Percentiles rank a stretch among this genome's conserved stretches.
Conservation (phyloP, 2,113 vertebrate genomes). For the Pimephales promelas region DNA sequence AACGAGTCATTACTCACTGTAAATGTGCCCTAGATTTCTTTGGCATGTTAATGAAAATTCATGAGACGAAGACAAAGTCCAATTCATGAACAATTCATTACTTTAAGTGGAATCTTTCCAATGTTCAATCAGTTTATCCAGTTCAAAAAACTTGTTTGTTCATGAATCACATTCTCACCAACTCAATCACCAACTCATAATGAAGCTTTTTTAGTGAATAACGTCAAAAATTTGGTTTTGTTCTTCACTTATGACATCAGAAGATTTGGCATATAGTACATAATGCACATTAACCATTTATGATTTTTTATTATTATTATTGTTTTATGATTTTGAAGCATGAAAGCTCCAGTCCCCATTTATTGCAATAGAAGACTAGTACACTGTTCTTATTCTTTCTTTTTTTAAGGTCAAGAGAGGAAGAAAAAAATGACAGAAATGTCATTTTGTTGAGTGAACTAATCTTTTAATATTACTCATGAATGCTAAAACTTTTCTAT, state of each 20-base stretch:
- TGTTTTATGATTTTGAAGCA: too few species aligned
- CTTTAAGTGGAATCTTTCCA: neutral
- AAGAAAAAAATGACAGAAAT: neutral
- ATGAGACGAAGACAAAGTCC: neutral
- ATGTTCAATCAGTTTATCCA: too few species aligned
- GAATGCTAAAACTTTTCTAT: neutral
- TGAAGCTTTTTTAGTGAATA: neutral
- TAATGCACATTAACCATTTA: neutral
- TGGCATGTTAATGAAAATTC: neutral
- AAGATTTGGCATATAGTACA: neutral
- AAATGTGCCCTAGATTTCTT: neutral
- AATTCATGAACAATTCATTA: neutral
- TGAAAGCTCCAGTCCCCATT: neutral
- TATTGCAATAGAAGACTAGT: neutral
- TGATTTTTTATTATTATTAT: neutral
- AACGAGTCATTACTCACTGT: neutral
- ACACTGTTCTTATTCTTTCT: neutral
- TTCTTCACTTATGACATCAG: neutral
- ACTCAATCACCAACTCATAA: too few species aligned
- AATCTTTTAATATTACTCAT: constrained; percentile 4
- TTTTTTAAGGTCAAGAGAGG: neutral
- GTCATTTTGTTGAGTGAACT: neutral
- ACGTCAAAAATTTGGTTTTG: neutral
- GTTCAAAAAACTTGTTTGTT: neutral
- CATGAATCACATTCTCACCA: neutral